Percentiles rank a stretch among this genome's conserved stretches.
These are phyloP conservation scores for Melinaea menophilus DNA, from an alignment of 2,888 invertebrate species.

Conservation along the genomic window DNA sequence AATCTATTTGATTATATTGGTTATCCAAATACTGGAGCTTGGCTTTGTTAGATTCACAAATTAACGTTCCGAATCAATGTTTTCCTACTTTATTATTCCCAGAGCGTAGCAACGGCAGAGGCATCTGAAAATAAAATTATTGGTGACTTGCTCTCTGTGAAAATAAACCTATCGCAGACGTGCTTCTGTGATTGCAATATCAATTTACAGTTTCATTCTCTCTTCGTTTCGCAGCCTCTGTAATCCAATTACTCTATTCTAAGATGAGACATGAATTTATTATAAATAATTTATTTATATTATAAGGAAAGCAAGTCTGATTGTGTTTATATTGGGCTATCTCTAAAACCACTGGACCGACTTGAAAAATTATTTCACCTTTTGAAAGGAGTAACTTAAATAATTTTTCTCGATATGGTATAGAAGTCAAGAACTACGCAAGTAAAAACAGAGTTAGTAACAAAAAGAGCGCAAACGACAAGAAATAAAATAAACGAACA, in stretches of 20 bases:
- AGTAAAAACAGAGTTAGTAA: too few species aligned
- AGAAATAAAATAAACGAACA: too few species aligned
- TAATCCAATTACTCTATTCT: neutral
- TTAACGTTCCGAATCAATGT: slow-evolving; percentile 54
- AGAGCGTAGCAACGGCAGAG: slow-evolving; percentile 40
- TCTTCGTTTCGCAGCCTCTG: neutral
- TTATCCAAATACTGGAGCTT: slow-evolving; percentile 24
- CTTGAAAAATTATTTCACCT: too few species aligned
- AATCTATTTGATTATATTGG: neutral
- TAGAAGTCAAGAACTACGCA: too few species aligned
- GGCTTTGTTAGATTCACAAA: slow-evolving; percentile 44
- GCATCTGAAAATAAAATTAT: slow-evolving; percentile 47
- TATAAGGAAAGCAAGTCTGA: too few species aligned
- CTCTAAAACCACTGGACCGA: too few species aligned
- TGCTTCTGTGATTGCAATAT: slow-evolving; percentile 16
- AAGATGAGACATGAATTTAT: neutral
- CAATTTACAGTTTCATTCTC: slow-evolving; percentile 13
- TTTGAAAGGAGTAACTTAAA: too few species aligned
- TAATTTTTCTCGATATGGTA: too few species aligned
- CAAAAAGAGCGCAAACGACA: too few species aligned
- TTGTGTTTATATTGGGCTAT: too few species aligned
- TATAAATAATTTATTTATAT: too few species aligned
- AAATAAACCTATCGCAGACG: slow-evolving; percentile 23
- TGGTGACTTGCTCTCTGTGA: slow-evolving; percentile 33
- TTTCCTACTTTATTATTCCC: slow-evolving; percentile 52